Evolutionary conservation across 2,113 vertebrate genomes (phyloP), one percentile per base, ranked within the genome.

Genomic region (mouse (Mus musculus)): DNA sequence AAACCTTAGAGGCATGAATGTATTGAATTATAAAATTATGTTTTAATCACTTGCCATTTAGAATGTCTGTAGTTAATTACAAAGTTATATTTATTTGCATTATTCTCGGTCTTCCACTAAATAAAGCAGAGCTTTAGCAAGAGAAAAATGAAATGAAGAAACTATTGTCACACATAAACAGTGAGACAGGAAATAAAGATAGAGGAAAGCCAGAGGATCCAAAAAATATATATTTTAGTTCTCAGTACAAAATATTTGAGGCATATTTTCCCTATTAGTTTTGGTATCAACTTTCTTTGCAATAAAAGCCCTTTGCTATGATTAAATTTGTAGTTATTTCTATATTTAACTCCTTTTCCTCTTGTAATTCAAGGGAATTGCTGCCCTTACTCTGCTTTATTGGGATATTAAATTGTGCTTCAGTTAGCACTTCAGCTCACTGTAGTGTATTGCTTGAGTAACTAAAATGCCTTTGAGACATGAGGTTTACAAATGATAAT

Each of bases 381-480:
- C 19, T 82, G 46, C 2, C 0, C 26, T 33, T 16, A 8, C 22
- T 56, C 49, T 56, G 46, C 39, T 95, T 95, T 94, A 94, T 81
- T n/a, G 26, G 28, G 4, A 42, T 90, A 11, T 69, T 71, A 85
- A 87, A 96, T 96, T 61, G 10, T 49, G 7, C 67, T 96, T 86
- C 46, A 56, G 22, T 93, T 84, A 89, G 49, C 30, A 88, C 20
- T 88, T 92, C 10, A 63, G 42, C 42, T 91, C 19, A 73, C 0
- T 95, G 39, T 26, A 56, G 96, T 80, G 14, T 84, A 61, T 86
- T 49, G 12, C 54, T 52, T 94, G 75, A 95, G 92, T 91, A 97
- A 96, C 93, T 93, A 85, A 95, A 93, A 93, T 81, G 69, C 54
- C 75, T 93, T 91, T 89, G 84, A 90, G 90, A 96, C 52, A 88